A percentile compares a stretch with the other conserved stretches of the same genome.
These are phyloP conservation scores for Homarus americanus DNA, from an alignment of 1,140 invertebrate genomes.

Conservation along the genomic window DNA sequence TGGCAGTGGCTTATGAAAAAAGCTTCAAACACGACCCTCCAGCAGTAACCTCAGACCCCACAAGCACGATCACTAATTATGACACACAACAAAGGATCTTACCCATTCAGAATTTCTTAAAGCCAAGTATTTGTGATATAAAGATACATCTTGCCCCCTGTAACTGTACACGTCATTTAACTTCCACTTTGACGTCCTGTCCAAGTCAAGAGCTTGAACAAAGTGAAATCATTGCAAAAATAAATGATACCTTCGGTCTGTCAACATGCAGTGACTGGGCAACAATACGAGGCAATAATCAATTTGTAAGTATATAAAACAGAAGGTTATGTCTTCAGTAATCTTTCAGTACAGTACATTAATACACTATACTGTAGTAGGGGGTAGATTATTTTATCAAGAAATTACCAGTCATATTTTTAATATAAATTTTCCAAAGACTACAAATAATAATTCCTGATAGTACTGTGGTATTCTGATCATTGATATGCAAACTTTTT, in stretches of 20 bases:
- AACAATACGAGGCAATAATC: constrained; percentile 32
- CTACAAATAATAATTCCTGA: too few species aligned
- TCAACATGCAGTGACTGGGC: constrained; percentile 60
- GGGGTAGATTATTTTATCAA: too few species aligned
- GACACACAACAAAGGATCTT: background rate
- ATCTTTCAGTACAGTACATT: too few species aligned
- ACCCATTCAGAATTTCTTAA: background rate
- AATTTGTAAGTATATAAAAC: constrained; percentile 27
- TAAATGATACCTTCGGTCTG: constrained; percentile 20
- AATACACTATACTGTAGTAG: too few species aligned
- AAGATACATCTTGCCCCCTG: background rate
- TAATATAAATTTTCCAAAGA: too few species aligned
- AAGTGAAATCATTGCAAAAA: background rate
- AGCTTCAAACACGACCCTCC: background rate
- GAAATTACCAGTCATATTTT: too few species aligned
- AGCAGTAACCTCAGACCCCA: background rate
- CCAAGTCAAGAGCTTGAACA: background rate
- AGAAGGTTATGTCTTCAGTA: too few species aligned
- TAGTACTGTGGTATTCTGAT: too few species aligned
- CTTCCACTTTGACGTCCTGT: background rate
- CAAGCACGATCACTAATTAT: background rate
- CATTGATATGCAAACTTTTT: too few species aligned
- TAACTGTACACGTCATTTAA: background rate
- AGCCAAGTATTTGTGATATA: background rate
- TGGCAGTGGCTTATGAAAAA: background rate